A percentile compares a stretch with the other conserved stretches of the same genome.
Conservation (phyloP, 2,113 vertebrate species). For the Poecile atricapillus region DNA sequence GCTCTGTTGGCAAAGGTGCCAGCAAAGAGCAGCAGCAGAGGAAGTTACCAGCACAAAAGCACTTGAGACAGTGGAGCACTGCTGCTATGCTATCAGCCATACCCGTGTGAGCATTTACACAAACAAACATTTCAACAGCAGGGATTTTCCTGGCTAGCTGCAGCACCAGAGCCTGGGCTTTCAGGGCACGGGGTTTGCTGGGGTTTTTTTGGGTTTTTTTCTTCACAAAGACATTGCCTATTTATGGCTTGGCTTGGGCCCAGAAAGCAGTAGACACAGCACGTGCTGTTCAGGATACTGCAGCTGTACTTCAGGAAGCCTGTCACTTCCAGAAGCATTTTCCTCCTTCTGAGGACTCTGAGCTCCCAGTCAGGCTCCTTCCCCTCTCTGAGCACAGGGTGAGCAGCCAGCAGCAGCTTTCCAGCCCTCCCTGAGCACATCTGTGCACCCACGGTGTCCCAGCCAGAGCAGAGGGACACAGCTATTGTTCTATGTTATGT, state of each 20-base stretch:
- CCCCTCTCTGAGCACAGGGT: neutral
- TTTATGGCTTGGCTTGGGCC: neutral
- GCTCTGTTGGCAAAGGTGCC: neutral
- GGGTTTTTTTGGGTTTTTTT: neutral
- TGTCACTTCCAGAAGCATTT: neutral
- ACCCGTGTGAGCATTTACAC: neutral
- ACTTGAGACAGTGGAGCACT: neutral
- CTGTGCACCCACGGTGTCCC: neutral
- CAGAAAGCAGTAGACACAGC: neutral
- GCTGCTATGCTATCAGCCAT: neutral
- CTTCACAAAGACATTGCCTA: neutral
- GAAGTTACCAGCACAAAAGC: neutral
- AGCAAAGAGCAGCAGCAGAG: neutral
- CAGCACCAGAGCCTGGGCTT: neutral
- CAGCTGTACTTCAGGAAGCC: neutral
- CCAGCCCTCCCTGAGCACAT: neutral
- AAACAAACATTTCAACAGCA: neutral
- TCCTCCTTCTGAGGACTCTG: neutral
- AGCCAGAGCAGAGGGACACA: neutral
- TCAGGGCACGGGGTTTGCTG: neutral
- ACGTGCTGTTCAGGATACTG: accelerated
- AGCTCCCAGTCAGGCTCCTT: neutral
- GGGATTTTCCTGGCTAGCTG: neutral
- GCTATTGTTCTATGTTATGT: neutral
- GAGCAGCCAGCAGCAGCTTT: neutral